Percentiles rank a stretch among this genome's conserved stretches.
Conservation (phyloP, 2,113 vertebrate species). For the Neolamprologus longior region DNA sequence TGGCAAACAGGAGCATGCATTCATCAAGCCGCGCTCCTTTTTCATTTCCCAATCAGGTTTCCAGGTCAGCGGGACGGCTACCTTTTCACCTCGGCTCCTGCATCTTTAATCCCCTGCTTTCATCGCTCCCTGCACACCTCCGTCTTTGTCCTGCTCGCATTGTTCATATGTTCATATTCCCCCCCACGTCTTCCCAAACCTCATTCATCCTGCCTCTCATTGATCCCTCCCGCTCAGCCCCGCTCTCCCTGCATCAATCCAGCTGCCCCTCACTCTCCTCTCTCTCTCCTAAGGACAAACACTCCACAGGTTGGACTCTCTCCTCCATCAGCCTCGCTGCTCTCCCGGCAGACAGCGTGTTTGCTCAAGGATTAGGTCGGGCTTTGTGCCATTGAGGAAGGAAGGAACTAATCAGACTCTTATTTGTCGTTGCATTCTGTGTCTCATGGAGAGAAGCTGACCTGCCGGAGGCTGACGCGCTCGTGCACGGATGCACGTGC, state of each 20-base stretch:
- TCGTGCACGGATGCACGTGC: neutral
- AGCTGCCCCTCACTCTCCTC: neutral
- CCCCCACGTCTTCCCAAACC: neutral
- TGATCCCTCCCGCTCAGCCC: neutral
- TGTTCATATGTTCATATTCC: neutral
- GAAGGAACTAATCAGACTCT: constrained; percentile 62
- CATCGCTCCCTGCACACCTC: neutral
- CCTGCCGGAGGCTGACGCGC: neutral
- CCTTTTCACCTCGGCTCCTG: constrained; percentile 30
- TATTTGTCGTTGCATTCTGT: constrained; percentile 51
- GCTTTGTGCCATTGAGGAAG: constrained; percentile 45
- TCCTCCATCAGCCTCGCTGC: neutral
- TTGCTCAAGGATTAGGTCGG: constrained; percentile 48
- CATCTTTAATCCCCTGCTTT: constrained; percentile 20
- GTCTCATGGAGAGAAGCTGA: constrained; percentile 35
- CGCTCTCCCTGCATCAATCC: constrained; percentile 13
- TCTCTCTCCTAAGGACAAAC: constrained; percentile 9
- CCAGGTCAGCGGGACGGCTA: constrained; percentile 23
- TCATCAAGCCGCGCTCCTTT: constrained; percentile 34
- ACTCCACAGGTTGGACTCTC: constrained; percentile 12
- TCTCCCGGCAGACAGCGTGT: neutral
- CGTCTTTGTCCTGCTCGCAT: neutral
- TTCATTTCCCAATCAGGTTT: constrained; percentile 37
- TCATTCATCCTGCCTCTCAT: neutral
- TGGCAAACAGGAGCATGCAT: constrained; percentile 45